Base-by-base conservation (phyloP, 2,113 vertebrate species). In the Morone chrysops region DNA sequence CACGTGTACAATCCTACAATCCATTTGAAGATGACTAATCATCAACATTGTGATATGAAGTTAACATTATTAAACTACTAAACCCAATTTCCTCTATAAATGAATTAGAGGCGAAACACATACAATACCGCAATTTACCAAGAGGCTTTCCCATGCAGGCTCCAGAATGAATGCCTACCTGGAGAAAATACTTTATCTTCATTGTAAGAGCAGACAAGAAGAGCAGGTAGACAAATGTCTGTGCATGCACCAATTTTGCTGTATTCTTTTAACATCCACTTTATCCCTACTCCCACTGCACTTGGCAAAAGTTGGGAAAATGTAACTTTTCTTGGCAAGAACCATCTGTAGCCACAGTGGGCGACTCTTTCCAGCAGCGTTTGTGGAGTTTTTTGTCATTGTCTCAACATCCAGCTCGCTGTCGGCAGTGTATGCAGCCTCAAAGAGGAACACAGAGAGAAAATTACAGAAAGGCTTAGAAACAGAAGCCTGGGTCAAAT, bases 311-410 rank as follows among this genome's bases (percentile, higher is more conserved):
- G 41, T 69, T 72, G 11, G 17, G 25, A 16, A 73, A 41, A 75
- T 40, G 10, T 0, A 69, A 83, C 53, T 78, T 74, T 73, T 61
- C 63, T 70, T 84, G 78, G 78, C 82, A 47, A 25, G 6, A 72
- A 9, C n/a, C 41, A 63, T 75, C 43, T 75, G 53, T 25, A 45
- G 67, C 74, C 54, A 59, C 54, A 73, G 51, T 47, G 6, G 47
- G 59, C 14, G 12, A 59, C 66, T 75, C 40, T 68, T 71, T 80
- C 68, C 72, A 63, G 45, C 48, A 62, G 79, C 4, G 10, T 18
- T n/a, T 60, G 65, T 62, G 18, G 74, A 71, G 67, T 68, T 72
- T 70, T 53, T 41, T 59, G 61, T 76, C 61, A 75, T 18, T 75
- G 14, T 78, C 38, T 74, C 60, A 31, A 25, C 50, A 69, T 70